A percentile compares a stretch with the other conserved stretches of the same genome.
These are phyloP conservation scores for Tetranychus piercei DNA, from an alignment of 2,888 invertebrate species.

Conservation along the genomic window DNA sequence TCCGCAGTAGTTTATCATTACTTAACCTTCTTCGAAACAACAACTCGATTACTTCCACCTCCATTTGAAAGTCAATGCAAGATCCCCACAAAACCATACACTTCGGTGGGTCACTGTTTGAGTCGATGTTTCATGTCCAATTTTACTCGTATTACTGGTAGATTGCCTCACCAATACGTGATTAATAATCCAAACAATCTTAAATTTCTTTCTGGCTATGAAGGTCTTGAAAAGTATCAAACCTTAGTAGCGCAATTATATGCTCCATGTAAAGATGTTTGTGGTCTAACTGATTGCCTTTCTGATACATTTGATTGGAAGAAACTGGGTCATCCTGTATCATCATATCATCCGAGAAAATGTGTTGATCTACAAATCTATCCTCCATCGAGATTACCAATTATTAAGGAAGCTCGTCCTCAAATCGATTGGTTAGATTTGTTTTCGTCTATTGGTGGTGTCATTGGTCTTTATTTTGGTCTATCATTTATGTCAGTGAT, in stretches of 20 bases:
- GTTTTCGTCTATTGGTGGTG: background rate
- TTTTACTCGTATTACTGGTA: background rate
- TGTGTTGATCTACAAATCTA: background rate
- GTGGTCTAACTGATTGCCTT: background rate
- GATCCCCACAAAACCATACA: background rate
- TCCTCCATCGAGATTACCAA: background rate
- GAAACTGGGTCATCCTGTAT: background rate
- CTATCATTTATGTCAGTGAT: background rate
- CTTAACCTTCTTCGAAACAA: background rate
- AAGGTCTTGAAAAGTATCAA: background rate
- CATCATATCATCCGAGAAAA: background rate
- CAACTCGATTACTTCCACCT: background rate
- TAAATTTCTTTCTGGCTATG: background rate
- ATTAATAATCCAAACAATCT: background rate
- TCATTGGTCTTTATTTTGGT: background rate
- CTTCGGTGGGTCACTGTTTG: background rate
- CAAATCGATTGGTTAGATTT: background rate
- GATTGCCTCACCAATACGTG: background rate
- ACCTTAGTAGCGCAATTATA: background rate
- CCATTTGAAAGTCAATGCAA: background rate
- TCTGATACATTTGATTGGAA: background rate
- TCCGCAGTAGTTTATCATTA: background rate
- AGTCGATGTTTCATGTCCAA: background rate
- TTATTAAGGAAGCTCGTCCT: background rate
- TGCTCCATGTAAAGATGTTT: background rate